Percentiles rank a stretch among this genome's conserved stretches.
Evolutionary conservation across 2,888 invertebrate species (phyloP).

Genomic region (Cremastinae sp.): DNA sequence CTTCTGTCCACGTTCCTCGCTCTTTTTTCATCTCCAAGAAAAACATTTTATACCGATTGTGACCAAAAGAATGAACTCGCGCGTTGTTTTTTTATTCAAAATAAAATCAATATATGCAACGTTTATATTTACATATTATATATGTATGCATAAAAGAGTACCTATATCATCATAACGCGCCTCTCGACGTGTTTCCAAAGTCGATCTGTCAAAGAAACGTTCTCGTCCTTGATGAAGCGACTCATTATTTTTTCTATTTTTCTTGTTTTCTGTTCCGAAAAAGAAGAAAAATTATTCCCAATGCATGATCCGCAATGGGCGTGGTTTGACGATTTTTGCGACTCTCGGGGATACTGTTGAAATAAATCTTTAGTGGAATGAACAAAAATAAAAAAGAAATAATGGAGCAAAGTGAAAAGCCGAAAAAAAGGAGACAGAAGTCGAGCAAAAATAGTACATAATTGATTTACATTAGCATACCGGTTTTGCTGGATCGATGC

Average conservation of each 20-base stretch:
- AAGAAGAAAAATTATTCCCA: conserved; percentile 16
- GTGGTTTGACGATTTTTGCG: conserved; percentile 38
- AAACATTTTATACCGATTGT: too few species aligned
- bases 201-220: background rate
- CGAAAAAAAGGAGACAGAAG: conserved; percentile 32
- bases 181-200: too few species aligned
- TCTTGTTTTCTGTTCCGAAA: background rate
- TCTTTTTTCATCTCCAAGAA: too few species aligned
- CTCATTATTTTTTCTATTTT: background rate
- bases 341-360: too few species aligned
- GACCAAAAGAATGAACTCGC: too few species aligned
- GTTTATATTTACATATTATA: too few species aligned
- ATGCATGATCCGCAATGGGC: conserved; percentile 28
- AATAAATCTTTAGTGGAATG: too few species aligned
- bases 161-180: too few species aligned
- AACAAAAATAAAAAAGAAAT: too few species aligned
- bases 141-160: too few species aligned
- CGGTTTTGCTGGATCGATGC: conserved; percentile 8
- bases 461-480: conserved; percentile 52
- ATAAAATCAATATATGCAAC: too few species aligned
- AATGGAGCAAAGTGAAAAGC: background rate
- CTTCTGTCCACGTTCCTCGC: background rate
- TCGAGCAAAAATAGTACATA: conserved; percentile 34
- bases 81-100: too few species aligned
- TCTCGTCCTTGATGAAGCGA: conserved; percentile 9